phyloP scores from a whole-genome alignment of 2,797 vertebrate species.

The Crenuchus spilurus region DNA sequence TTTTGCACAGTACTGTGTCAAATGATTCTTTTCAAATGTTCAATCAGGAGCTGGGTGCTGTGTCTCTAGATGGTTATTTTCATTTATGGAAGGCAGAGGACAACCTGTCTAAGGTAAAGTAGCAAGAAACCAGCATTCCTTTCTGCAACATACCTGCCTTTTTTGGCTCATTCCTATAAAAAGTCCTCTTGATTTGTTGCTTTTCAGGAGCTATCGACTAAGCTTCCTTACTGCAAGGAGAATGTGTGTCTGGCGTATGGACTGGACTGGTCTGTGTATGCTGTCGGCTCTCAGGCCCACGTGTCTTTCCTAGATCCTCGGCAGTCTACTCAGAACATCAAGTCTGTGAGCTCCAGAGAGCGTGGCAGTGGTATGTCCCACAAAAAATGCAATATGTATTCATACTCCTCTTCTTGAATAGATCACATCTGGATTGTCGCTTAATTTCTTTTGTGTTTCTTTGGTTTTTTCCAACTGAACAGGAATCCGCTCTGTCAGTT shows the following conservation, averaged over 20 bases:
- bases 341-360: conserved; percentile 93
- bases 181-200: not conserved
- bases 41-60: conserved; percentile 91
- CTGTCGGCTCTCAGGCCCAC: conserved; percentile 96
- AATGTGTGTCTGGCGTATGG: conserved; percentile 97
- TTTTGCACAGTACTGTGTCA: no score
- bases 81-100: conserved; percentile 98
- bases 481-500: conserved; percentile 98
- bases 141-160: no score
- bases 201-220: conserved; percentile 90
- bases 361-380: conserved; percentile 89
- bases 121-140: not conserved
- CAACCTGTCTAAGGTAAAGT: conserved; percentile 87
- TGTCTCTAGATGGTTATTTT: conserved; percentile 97
- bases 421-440: not conserved
- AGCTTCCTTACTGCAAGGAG: conserved; percentile 96
- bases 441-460: conserved; percentile 13
- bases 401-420: no score
- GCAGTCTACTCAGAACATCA: conserved; percentile 89
- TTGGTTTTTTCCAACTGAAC: no score
- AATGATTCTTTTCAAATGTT: not conserved
- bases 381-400: no score
- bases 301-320: conserved; percentile 97
- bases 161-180: not conserved
- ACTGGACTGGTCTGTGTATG: conserved; percentile 96